Evolutionary conservation across 37 sponge, comb jelly and placozoan species (phyloP).

Genomic region (Beroe forskalii): DNA sequence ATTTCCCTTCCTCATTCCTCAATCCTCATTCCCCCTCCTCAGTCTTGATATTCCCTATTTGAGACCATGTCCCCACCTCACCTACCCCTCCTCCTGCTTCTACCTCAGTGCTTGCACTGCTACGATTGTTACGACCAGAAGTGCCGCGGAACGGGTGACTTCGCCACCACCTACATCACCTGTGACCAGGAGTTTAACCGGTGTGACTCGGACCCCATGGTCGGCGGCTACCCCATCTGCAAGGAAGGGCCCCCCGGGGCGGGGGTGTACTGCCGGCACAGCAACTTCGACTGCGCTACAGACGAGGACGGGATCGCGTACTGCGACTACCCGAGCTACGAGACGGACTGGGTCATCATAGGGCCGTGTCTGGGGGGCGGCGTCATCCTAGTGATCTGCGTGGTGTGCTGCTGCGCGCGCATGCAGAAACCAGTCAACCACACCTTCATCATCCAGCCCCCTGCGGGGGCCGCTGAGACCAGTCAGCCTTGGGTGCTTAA

Average conservation of each 20-base stretch:
- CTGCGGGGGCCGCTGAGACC: not conserved
- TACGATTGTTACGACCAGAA: not conserved
- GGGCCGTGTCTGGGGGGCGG: not conserved
- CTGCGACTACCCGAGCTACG: not conserved
- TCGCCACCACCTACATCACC: not conserved
- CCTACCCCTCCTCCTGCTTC: not conserved
- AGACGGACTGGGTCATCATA: not conserved
- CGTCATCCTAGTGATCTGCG: not conserved
- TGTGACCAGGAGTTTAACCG: not conserved
- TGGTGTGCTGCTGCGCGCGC: not conserved
- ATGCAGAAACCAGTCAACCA: not conserved
- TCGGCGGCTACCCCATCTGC: not conserved
- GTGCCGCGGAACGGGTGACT: not conserved
- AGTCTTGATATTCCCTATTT: too few relatives aligned
- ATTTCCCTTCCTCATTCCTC: too few relatives aligned
- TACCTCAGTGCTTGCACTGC: not conserved
- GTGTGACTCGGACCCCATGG: not conserved
- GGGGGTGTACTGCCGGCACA: not conserved
- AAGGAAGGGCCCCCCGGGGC: not conserved
- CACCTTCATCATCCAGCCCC: not conserved
- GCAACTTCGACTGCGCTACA: not conserved
- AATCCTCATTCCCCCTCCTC: too few relatives aligned
- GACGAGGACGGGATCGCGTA: not conserved
- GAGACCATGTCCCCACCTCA: not conserved
- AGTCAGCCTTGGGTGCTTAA: not conserved